phyloP scores from a whole-genome alignment of 2,113 vertebrate species.

The Tupaia chinensis region DNA sequence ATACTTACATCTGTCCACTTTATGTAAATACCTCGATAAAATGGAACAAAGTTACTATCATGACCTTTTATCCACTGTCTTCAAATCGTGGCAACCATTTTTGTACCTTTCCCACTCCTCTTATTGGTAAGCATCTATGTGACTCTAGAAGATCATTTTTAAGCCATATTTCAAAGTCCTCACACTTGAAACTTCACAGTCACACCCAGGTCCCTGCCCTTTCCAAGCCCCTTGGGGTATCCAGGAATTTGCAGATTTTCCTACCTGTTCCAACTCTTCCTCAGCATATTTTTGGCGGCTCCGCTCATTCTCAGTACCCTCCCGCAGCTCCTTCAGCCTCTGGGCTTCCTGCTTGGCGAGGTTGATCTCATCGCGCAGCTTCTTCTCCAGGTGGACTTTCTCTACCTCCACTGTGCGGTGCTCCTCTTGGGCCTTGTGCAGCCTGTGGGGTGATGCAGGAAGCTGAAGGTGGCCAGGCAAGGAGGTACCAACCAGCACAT shows the following conservation, averaged over 20 bases:
- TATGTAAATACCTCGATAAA: constrained; percentile 29
- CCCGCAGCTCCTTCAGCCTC: constrained; percentile 94
- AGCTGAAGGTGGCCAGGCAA: constrained; percentile 25
- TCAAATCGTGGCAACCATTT: constrained; percentile 24
- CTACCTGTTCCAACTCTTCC: constrained; percentile 97
- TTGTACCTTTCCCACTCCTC: background rate
- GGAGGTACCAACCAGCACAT: background rate
- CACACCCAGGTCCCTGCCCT: background rate
- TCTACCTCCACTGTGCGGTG: constrained; percentile 97
- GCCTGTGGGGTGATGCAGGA: constrained; percentile 82
- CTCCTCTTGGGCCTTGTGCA: constrained; percentile 98
- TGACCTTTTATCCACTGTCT: background rate
- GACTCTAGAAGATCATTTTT: constrained; percentile 25
- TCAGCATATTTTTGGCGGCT: constrained; percentile 98
- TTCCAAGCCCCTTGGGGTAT: background rate
- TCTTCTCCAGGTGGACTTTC: constrained; percentile 98
- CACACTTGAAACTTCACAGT: background rate
- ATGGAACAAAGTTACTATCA: background rate
- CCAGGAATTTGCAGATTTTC: background rate
- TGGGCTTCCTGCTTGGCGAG: constrained; percentile 97
- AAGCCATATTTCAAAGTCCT: constrained; percentile 38
- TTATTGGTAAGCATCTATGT: background rate
- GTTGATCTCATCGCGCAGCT: constrained; percentile 96
- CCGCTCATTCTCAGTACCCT: constrained; percentile 97
- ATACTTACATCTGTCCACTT: constrained; percentile 5